phyloP scores from a whole-genome alignment of 2,797 vertebrate genomes.

The Chromis chromis region DNA sequence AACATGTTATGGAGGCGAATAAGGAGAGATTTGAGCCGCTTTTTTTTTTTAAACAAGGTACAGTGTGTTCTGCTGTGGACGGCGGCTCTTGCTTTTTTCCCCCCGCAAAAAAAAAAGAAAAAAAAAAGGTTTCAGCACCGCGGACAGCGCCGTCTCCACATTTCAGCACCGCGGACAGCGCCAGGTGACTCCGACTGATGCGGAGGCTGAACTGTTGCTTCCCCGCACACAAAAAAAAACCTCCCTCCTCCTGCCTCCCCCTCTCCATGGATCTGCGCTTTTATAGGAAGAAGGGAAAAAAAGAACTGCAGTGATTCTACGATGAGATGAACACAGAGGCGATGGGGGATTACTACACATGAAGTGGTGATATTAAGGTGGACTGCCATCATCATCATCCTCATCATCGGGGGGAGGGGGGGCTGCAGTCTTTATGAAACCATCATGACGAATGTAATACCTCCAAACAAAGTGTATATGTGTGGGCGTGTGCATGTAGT shows the following conservation, averaged over 20 bases:
- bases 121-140: slow-evolving; percentile 47
- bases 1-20: slow-evolving; percentile 17
- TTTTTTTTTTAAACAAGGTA: slow-evolving; percentile 43
- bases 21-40: slow-evolving; percentile 18
- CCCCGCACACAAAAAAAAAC: slow-evolving; percentile 4
- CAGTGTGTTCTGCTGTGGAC: slow-evolving; percentile 63
- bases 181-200: slow-evolving; percentile 57
- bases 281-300: not conserved
- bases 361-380: slow-evolving; percentile 19
- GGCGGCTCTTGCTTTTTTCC: slow-evolving; percentile 1
- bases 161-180: slow-evolving; percentile 68
- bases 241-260: not conserved
- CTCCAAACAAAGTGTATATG: slow-evolving; percentile 55
- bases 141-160: slow-evolving; percentile 63
- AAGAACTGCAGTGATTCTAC: slow-evolving; percentile 43
- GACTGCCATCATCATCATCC: not conserved
- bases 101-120: slow-evolving; percentile 8
- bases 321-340: slow-evolving; percentile 4
- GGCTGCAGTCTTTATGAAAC: slow-evolving; percentile 45
- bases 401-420: not conserved
- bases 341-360: not conserved
- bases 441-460: slow-evolving; percentile 42
- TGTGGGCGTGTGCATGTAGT: slow-evolving; percentile 44
- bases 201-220: slow-evolving; percentile 77
- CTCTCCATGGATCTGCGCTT: not conserved